phyloP scores from a whole-genome alignment of 2,113 vertebrate genomes.

The Dasypus novemcinctus region DNA sequence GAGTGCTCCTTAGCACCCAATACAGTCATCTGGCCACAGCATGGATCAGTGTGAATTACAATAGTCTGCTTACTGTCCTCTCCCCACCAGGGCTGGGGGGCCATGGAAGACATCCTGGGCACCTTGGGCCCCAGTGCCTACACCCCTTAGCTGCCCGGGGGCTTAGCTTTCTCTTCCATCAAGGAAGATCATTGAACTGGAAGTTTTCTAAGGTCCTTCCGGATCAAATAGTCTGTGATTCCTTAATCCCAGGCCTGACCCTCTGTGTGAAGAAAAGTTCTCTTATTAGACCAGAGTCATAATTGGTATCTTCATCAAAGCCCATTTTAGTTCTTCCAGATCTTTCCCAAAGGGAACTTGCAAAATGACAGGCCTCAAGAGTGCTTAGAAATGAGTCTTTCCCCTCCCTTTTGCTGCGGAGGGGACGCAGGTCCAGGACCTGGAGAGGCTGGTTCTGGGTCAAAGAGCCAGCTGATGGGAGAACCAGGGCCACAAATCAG shows the following conservation, averaged over 20 bases:
- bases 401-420: neutral
- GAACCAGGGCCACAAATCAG: neutral
- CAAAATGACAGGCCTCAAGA: constrained; percentile 6
- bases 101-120: neutral
- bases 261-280: neutral
- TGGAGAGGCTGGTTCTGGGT: constrained; percentile 26
- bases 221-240: constrained; percentile 28
- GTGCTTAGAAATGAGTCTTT: constrained; percentile 45
- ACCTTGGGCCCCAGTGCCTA: neutral
- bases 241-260: constrained; percentile 49
- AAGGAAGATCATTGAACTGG: neutral
- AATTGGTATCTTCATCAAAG: constrained; percentile 38
- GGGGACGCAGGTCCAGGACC: constrained; percentile 1
- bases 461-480: constrained; percentile 36
- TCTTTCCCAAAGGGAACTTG: constrained; percentile 48
- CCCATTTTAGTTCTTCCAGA: constrained; percentile 33
- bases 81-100: neutral
- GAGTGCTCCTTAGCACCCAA: neutral
- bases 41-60: too few relatives aligned
- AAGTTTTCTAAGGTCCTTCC: constrained; percentile 53
- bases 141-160: neutral
- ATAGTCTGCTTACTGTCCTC: neutral
- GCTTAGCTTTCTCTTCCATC: neutral
- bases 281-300: constrained; percentile 46
- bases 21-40: neutral